Base-by-base conservation (phyloP, 2,113 vertebrate species). In the Malurus elegans region DNA sequence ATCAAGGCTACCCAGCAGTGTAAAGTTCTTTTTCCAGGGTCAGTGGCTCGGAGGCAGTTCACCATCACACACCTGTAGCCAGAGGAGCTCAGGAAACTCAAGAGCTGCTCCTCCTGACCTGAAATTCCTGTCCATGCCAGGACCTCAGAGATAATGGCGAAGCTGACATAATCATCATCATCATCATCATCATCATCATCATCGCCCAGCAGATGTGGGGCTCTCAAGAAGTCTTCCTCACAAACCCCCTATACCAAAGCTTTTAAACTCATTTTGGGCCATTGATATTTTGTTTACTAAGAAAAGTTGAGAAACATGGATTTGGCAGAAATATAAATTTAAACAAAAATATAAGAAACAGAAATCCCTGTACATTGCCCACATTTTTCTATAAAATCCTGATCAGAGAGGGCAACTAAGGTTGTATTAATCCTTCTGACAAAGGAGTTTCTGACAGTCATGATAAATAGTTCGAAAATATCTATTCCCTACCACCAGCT, bases 381-480 rank as follows among this genome's bases (percentile, higher is more conserved):
- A 38, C 3, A 34, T 73, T 80, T 73, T 80, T 54, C 58, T 79
- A 51, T 8, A 76, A 85, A 88, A 76, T 36, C 18, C 53, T 70
- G 29, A 47, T 44, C 48, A 76, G 25, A 78, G 28, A 76, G 26
- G 29, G 47, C 24, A 90, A 58, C 50, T 62, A 44, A 56, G 32
- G 20, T 36, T 58, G 20, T 18, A 32, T 51, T 76, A 86, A 76
- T 44, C 31, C 36, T 86, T 44, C 53, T 58, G 60, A 65, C 50
- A 65, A 29, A 48, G 19, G 51, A 65, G 42, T 57, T 85, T 56
- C 50, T 85, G 54, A 70, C 47, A 75, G 73, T 44, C 36, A 69
- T 28, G 26, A 86, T 76, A 90, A 95, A 88, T 15, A 88, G 54
- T 62, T 86, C 57, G 73, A 88, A 87, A 95, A 69, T 73, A 83